These are phyloP conservation scores for Centropus bengalensis DNA, from an alignment of 2,113 vertebrate species.

Conservation along the genomic window DNA sequence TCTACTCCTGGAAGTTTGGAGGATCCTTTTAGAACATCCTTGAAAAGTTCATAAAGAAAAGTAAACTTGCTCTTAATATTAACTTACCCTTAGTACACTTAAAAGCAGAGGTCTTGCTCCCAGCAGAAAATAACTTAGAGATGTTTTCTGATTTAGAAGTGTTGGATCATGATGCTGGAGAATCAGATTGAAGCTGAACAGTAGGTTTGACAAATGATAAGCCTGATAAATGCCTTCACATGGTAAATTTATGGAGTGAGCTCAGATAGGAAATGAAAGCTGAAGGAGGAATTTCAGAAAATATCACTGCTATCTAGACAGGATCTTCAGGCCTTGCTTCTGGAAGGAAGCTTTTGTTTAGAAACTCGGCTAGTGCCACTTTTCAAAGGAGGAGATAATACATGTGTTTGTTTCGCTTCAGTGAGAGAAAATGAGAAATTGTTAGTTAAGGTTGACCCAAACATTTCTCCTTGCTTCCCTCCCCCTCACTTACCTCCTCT, in stretches of 20 bases:
- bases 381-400: slow-evolving; percentile 2
- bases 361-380: background rate
- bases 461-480: slow-evolving; percentile 22
- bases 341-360: background rate
- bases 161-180: background rate
- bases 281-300: background rate
- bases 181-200: background rate
- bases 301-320: background rate
- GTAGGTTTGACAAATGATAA: background rate
- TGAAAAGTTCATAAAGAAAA: background rate
- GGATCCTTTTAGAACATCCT: background rate
- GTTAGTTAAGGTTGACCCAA: slow-evolving; percentile 30
- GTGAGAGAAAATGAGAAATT: slow-evolving; percentile 46
- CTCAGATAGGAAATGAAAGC: background rate
- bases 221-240: background rate
- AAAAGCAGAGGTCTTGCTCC: background rate
- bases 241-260: background rate
- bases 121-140: background rate
- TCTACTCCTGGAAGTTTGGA: background rate
- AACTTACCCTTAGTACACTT: background rate
- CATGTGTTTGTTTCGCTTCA: slow-evolving; percentile 25
- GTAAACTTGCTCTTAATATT: background rate
- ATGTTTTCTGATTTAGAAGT: background rate
- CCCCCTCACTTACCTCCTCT: slow-evolving; percentile 3
- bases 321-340: background rate